phyloP scores from a whole-genome alignment of 2,888 invertebrate genomes.

The Andrena trimmerana region DNA sequence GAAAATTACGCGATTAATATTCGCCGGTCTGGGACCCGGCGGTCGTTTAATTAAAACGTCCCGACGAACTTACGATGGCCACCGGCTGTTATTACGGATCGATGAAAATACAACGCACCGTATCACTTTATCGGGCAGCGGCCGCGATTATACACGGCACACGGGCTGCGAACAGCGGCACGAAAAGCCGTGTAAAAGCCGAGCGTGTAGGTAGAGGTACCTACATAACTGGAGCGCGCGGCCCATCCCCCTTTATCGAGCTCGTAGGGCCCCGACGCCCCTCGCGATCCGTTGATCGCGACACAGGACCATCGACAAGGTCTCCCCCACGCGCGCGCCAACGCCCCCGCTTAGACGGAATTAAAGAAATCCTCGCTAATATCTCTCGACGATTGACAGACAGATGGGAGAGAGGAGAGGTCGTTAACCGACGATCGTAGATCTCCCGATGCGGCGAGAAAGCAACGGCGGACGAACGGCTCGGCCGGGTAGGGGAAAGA shows the following conservation, averaged over 20 bases:
- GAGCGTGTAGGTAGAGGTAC: too few relatives aligned
- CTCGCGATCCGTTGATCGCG: too few relatives aligned
- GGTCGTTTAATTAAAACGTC: constrained; percentile 53
- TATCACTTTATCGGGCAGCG: constrained; percentile 40
- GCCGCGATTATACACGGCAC: background rate
- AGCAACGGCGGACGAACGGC: constrained; percentile 11
- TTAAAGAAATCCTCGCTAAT: constrained; percentile 52
- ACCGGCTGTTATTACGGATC: constrained; percentile 44
- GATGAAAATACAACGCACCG: constrained; percentile 36
- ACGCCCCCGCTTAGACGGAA: constrained; percentile 14
- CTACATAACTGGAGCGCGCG: too few relatives aligned
- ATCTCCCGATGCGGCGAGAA: constrained; percentile 21
- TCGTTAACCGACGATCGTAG: constrained; percentile 56
- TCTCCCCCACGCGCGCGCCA: background rate
- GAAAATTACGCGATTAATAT: constrained; percentile 52
- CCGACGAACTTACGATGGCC: constrained; percentile 46
- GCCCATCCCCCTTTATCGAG: too few relatives aligned
- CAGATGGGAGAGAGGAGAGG: constrained; percentile 32
- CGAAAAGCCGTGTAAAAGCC: background rate
- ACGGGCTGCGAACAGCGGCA: background rate
- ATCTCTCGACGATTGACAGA: constrained; percentile 42
- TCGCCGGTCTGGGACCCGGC: constrained; percentile 25
- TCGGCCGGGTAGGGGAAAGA: background rate
- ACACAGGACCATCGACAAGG: too few relatives aligned
- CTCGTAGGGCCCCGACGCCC: too few relatives aligned